phyloP scores from a whole-genome alignment of 2,797 vertebrate genomes.

The Atherinosoma microstoma region DNA sequence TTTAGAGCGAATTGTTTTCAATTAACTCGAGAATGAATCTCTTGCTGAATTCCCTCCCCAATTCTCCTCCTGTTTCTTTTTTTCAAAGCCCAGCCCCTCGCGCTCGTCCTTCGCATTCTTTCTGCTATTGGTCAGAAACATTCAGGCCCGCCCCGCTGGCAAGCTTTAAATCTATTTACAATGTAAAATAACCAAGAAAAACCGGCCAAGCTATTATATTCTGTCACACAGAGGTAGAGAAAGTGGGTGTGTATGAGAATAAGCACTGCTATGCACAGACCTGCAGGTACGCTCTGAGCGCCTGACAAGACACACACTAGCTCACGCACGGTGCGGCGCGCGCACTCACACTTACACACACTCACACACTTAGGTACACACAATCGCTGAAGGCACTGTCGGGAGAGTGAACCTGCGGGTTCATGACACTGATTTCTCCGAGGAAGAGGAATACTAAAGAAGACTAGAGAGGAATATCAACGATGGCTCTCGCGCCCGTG shows the following conservation, averaged over 20 bases:
- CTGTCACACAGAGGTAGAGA: conserved; percentile 28
- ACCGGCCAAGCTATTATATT: conserved; percentile 53
- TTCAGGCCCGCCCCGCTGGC: conserved; percentile 59
- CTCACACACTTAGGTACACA: conserved; percentile 9
- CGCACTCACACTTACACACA: conserved; percentile 9
- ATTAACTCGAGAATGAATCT: conserved; percentile 61
- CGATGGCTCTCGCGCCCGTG: conserved; percentile 77
- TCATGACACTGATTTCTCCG: conserved; percentile 74
- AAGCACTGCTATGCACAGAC: conserved; percentile 67
- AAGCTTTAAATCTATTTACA: conserved; percentile 76
- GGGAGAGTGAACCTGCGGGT: conserved; percentile 78
- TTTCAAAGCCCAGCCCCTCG: conserved; percentile 46
- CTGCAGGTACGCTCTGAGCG: conserved; percentile 48
- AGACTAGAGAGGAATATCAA: conserved; percentile 66
- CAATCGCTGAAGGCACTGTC: conserved; percentile 59
- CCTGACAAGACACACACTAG: conserved; percentile 36
- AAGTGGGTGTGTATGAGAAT: conserved; percentile 50
- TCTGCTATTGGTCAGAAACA: conserved; percentile 65
- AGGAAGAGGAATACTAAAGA: conserved; percentile 76
- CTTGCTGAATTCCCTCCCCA: conserved; percentile 5
- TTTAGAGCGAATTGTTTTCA: conserved; percentile 75
- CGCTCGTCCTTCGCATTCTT: conserved; percentile 43
- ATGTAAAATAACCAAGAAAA: conserved; percentile 78
- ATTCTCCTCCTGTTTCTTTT: conserved; percentile 26
- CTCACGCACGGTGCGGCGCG: conserved; percentile 27